Conservation (phyloP, 2,888 invertebrate genomes). For the Morpho deidamia region DNA sequence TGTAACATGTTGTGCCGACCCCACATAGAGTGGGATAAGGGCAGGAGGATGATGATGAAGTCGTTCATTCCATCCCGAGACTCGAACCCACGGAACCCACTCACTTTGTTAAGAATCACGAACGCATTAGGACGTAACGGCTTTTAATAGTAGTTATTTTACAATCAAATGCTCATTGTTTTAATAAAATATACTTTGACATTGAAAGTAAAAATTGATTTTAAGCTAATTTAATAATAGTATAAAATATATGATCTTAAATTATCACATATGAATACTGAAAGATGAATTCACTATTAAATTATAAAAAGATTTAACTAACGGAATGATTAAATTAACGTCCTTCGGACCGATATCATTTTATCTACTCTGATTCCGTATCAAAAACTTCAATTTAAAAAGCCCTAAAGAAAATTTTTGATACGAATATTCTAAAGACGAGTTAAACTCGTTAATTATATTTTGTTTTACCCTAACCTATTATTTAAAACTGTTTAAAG, state of each 20-base stretch:
- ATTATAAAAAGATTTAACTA: constrained; percentile 11
- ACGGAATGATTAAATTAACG: constrained; percentile 24
- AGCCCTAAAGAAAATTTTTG: not conserved
- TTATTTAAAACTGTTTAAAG: not conserved
- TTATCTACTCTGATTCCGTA: not conserved
- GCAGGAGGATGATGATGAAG: too few species aligned
- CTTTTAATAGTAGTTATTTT: too few species aligned
- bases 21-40: too few species aligned
- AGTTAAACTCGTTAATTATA: not conserved
- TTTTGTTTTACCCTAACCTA: not conserved
- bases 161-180: too few species aligned
- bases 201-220: too few species aligned
- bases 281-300: constrained; percentile 3
- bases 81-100: too few species aligned
- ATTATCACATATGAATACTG: constrained; percentile 35
- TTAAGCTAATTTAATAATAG: too few species aligned
- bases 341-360: constrained; percentile 3
- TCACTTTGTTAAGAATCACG: too few species aligned
- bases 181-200: too few species aligned
- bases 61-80: too few species aligned
- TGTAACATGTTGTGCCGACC: too few species aligned
- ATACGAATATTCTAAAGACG: not conserved
- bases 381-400: not conserved
- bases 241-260: constrained; percentile 16
- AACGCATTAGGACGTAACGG: too few species aligned